Evolutionary conservation across 2,888 invertebrate species (phyloP).

Genomic region (Tanytarsus gracilentus): DNA sequence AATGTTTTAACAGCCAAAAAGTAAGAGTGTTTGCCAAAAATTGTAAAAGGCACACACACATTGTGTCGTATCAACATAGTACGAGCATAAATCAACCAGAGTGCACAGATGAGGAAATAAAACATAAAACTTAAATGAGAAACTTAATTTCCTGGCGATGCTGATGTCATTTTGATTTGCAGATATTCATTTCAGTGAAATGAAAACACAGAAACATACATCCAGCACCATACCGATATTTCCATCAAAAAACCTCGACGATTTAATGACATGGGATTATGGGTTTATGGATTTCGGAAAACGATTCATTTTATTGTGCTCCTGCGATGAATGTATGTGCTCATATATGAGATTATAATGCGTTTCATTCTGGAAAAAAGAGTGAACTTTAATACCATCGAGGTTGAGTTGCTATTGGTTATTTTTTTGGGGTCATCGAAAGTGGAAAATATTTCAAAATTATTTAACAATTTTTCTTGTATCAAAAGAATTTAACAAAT

Average conservation of each 20-base stretch:
- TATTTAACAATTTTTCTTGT: not conserved
- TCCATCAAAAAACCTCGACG: slow-evolving; percentile 1
- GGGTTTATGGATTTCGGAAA: slow-evolving; percentile 21
- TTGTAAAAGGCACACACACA: too few species aligned
- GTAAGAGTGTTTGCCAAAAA: too few species aligned
- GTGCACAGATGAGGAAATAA: not conserved
- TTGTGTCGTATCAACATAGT: too few species aligned
- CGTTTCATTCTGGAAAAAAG: not conserved
- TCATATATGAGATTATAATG: not conserved
- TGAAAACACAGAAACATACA: not conserved
- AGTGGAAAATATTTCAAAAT: too few species aligned
- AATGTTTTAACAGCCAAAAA: too few species aligned
- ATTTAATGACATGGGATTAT: slow-evolving; percentile 28
- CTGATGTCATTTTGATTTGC: slow-evolving; percentile 25
- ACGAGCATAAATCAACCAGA: too few species aligned
- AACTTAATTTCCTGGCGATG: slow-evolving; percentile 26
- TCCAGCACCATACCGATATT: not conserved
- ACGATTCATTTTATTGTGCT: not conserved
- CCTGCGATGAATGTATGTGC: not conserved
- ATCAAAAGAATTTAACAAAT: not conserved
- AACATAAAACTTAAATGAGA: not conserved
- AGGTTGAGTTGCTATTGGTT: not conserved
- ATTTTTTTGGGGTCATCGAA: not conserved
- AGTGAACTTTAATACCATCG: not conserved
- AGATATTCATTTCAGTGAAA: not conserved